Percentiles rank a stretch among this genome's conserved stretches.
These are phyloP conservation scores for Thryonomys swinderianus DNA, from an alignment of 2,113 vertebrate species.

Conservation along the genomic window DNA sequence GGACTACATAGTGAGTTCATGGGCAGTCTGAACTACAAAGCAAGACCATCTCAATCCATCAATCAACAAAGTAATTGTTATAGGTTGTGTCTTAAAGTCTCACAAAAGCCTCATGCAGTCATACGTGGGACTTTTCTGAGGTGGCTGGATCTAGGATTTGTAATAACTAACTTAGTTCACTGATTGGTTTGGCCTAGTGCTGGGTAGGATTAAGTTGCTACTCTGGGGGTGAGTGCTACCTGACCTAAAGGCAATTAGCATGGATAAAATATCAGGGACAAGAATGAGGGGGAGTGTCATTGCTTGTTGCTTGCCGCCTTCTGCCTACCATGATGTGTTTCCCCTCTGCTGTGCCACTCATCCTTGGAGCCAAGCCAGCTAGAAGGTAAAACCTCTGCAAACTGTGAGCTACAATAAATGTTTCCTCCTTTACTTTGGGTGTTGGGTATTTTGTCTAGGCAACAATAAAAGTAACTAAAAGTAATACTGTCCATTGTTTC, in stretches of 20 bases:
- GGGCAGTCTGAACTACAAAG: too few species aligned
- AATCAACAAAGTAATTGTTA: too few species aligned
- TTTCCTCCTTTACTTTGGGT: neutral
- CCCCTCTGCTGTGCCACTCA: neutral
- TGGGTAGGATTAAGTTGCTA: neutral
- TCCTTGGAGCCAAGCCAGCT: neutral
- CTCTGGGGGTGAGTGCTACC: neutral
- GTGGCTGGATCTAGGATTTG: neutral
- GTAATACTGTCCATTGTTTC: neutral
- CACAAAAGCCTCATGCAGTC: neutral
- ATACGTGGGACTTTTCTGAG: neutral
- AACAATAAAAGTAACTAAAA: neutral
- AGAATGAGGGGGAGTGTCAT: neutral
- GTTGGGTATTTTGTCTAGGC: neutral
- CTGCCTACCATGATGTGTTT: neutral
- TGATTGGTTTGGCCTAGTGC: neutral
- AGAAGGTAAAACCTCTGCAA: neutral
- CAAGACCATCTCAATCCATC: too few species aligned
- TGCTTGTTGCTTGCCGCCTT: neutral
- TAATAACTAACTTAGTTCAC: neutral
- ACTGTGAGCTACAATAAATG: neutral
- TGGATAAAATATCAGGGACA: neutral
- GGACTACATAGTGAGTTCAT: too few species aligned
- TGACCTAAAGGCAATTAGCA: too few species aligned
- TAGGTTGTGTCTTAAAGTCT: neutral